Conservation (phyloP, 2,888 invertebrate genomes). For the Halictus ligatus region DNA sequence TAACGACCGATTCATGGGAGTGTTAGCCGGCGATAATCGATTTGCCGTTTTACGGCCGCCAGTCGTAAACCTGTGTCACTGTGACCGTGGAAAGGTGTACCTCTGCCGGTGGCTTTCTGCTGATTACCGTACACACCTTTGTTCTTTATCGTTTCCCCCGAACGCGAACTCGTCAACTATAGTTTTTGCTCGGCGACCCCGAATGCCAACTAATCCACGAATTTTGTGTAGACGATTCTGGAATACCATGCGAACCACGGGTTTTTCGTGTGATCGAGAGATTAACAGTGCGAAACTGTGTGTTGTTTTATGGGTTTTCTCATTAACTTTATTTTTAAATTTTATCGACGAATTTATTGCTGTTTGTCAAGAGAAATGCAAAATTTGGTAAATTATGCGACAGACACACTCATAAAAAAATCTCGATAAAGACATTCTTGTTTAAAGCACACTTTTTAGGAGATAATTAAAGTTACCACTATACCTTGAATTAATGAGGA, state of each 20-base stretch:
- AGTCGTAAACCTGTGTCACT: constrained; percentile 54
- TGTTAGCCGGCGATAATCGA: constrained; percentile 70
- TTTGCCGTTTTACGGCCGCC: constrained; percentile 66
- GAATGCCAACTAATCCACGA: neutral
- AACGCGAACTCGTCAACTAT: neutral
- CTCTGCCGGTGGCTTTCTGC: constrained; percentile 40
- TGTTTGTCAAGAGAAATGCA: too few species aligned
- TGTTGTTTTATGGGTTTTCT: too few species aligned
- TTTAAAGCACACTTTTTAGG: too few species aligned
- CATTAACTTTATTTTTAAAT: too few species aligned
- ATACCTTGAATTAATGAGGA: too few species aligned
- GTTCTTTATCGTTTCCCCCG: neutral
- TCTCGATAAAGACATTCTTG: too few species aligned
- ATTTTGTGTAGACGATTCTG: neutral
- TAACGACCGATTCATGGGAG: constrained; percentile 63
- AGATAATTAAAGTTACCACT: too few species aligned
- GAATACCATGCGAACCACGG: neutral
- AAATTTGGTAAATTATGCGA: too few species aligned
- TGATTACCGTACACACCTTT: neutral
- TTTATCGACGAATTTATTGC: too few species aligned
- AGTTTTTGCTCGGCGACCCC: neutral
- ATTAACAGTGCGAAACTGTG: too few species aligned
- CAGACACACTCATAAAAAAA: too few species aligned
- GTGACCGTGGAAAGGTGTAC: constrained; percentile 35
- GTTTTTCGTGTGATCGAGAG: neutral